Conservation (phyloP, 2,797 vertebrate genomes). For the Zenarchopterus dispar region DNA sequence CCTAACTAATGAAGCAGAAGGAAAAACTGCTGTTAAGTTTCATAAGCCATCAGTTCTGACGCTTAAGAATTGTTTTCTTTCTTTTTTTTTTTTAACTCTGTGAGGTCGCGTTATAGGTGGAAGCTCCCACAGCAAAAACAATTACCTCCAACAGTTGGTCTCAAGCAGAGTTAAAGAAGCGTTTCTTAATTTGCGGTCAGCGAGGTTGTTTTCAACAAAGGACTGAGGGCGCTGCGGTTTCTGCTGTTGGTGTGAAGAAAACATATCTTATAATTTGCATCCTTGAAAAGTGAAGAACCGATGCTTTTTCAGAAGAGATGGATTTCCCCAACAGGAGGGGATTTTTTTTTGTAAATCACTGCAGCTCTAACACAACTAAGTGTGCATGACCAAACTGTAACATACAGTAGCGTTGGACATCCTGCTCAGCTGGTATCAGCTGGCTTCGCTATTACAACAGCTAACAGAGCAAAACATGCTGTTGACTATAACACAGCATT, state of each 20-base stretch:
- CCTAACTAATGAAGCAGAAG: conserved; percentile 59
- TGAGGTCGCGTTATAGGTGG: conserved; percentile 43
- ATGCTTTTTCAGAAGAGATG: conserved; percentile 5
- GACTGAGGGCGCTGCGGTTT: conserved; percentile 27
- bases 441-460: conserved; percentile 70
- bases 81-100: conserved; percentile 50
- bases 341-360: conserved; percentile 24
- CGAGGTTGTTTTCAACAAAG: conserved; percentile 25
- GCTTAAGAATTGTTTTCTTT: conserved; percentile 45
- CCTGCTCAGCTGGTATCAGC: conserved; percentile 63
- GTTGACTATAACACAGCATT: conserved; percentile 74
- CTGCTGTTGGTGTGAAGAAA: background rate
- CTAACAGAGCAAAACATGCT: conserved; percentile 78
- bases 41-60: conserved; percentile 56
- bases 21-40: conserved; percentile 45
- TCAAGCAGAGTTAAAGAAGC: conserved; percentile 3
- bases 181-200: conserved; percentile 53
- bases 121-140: conserved; percentile 42
- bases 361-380: conserved; percentile 30
- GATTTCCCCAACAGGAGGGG: conserved; percentile 14
- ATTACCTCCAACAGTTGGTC: conserved; percentile 34
- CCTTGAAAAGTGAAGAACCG: background rate
- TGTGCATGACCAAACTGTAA: conserved; percentile 43
- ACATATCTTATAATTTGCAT: conserved; percentile 3
- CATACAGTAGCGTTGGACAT: conserved; percentile 45